These are phyloP conservation scores for Nansenia antarctica DNA, from an alignment of 2,113 vertebrate species.

Conservation along the genomic window DNA sequence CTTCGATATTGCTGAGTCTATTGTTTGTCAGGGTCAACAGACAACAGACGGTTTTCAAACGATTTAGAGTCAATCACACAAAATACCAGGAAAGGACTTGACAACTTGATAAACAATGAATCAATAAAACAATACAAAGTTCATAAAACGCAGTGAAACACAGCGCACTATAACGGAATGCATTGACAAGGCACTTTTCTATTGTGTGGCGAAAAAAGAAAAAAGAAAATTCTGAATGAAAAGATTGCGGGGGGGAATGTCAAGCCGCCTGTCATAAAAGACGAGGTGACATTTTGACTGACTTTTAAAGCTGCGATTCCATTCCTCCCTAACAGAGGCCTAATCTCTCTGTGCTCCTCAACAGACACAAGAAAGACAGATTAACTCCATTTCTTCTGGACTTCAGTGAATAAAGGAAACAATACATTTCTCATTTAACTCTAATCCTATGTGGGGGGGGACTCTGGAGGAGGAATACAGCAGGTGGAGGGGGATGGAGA, in stretches of 20 bases:
- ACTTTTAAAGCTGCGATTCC: slow-evolving; percentile 62
- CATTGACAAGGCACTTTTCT: slow-evolving; percentile 44
- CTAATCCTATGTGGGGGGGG: slow-evolving; percentile 57
- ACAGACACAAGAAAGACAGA: slow-evolving; percentile 58
- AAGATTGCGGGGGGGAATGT: slow-evolving; percentile 64
- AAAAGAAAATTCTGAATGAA: slow-evolving; percentile 27
- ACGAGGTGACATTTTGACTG: slow-evolving; percentile 68
- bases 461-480: slow-evolving; percentile 46
- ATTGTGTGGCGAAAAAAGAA: slow-evolving; percentile 11
- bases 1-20: too few relatives aligned
- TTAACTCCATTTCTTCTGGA: slow-evolving; percentile 73
- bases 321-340: slow-evolving; percentile 52
- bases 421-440: slow-evolving; percentile 64
- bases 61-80: too few relatives aligned
- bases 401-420: slow-evolving; percentile 67
- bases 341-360: slow-evolving; percentile 58
- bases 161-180: slow-evolving; percentile 14
- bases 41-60: background rate
- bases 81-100: background rate
- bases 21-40: too few relatives aligned
- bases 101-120: background rate
- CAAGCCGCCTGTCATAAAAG: slow-evolving; percentile 65
- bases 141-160: slow-evolving; percentile 4
- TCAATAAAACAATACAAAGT: background rate
- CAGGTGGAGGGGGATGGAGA: slow-evolving; percentile 37